These are phyloP conservation scores for Sebastes steindachneri DNA, from an alignment of 2,797 vertebrate genomes.

Conservation along the genomic window DNA sequence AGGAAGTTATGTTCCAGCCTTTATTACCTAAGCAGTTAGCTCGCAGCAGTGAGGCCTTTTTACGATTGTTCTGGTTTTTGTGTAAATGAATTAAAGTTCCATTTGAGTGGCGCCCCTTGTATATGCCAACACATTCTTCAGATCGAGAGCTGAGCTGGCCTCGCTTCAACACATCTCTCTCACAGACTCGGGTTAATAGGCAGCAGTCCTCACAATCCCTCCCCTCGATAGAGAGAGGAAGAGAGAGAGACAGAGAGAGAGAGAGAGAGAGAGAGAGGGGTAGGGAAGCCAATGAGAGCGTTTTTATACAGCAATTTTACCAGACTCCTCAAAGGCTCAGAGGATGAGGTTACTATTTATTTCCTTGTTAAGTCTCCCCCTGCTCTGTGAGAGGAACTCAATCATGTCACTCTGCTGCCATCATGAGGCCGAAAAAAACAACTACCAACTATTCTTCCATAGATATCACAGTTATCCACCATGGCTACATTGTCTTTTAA, in stretches of 20 bases:
- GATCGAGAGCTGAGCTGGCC: constrained; percentile 77
- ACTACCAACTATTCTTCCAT: background rate
- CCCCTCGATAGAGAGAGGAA: constrained; percentile 52
- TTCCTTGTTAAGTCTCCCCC: constrained; percentile 58
- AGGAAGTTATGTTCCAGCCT: constrained; percentile 67
- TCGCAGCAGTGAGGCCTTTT: constrained; percentile 74
- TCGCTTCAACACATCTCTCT: constrained; percentile 76
- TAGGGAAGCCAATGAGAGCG: constrained; percentile 27
- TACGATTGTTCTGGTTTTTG: constrained; percentile 75
- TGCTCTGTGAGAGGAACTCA: background rate
- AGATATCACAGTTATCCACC: background rate
- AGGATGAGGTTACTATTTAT: constrained; percentile 77
- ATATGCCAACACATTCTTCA: constrained; percentile 84
- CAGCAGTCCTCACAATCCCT: constrained; percentile 71
- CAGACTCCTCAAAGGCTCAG: constrained; percentile 69
- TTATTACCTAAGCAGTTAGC: constrained; percentile 72
- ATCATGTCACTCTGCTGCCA: constrained; percentile 72
- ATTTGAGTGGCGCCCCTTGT: constrained; percentile 81
- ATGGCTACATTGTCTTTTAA: too few relatives aligned
- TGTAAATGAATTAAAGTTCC: constrained; percentile 83
- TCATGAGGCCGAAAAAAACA: constrained; percentile 51
- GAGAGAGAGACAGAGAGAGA: background rate
- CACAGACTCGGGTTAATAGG: constrained; percentile 76
- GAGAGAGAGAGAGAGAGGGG: background rate
- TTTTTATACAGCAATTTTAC: constrained; percentile 70